Conservation (phyloP, 1,140 invertebrate genomes). For the Zaprionus capensis region DNA sequence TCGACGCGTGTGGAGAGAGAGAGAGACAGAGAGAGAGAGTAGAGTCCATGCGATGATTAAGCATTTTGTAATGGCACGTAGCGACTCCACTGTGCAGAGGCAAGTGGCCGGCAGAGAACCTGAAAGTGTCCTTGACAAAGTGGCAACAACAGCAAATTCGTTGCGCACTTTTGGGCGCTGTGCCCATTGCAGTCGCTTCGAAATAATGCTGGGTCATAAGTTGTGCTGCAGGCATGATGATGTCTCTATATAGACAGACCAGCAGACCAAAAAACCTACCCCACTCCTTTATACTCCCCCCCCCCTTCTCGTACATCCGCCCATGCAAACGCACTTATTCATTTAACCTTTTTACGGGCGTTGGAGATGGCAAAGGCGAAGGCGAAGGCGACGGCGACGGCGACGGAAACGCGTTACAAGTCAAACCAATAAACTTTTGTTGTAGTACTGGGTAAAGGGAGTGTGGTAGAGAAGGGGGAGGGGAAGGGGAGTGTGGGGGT, state of each 20-base stretch:
- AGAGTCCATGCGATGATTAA: not conserved
- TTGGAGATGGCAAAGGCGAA: slow-evolving; percentile 4
- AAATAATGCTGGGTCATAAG: slow-evolving; percentile 57
- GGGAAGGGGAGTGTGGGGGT: too few relatives aligned
- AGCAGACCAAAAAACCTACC: slow-evolving; percentile 13
- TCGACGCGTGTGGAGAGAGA: not conserved
- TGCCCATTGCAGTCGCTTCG: slow-evolving; percentile 25
- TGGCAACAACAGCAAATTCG: slow-evolving; percentile 45
- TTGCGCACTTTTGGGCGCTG: slow-evolving; percentile 41
- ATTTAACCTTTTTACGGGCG: slow-evolving; percentile 48
- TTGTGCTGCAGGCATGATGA: slow-evolving; percentile 52
- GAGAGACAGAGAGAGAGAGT: not conserved
- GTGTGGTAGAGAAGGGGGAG: not conserved
- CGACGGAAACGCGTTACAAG: slow-evolving; percentile 50
- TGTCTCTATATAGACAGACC: slow-evolving; percentile 42
- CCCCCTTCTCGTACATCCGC: not conserved
- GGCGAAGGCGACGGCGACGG: slow-evolving; percentile 4
- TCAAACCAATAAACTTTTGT: slow-evolving; percentile 63
- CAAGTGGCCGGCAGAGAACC: not conserved
- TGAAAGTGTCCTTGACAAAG: slow-evolving; percentile 50
- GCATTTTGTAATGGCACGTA: slow-evolving; percentile 2
- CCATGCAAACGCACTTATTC: slow-evolving; percentile 51
- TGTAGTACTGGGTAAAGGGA: slow-evolving; percentile 6
- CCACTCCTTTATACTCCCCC: not conserved
- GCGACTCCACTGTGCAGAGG: slow-evolving; percentile 9